Evolutionary conservation across 2,888 invertebrate species (phyloP).

Genomic region (Tetrapedia diversipes): DNA sequence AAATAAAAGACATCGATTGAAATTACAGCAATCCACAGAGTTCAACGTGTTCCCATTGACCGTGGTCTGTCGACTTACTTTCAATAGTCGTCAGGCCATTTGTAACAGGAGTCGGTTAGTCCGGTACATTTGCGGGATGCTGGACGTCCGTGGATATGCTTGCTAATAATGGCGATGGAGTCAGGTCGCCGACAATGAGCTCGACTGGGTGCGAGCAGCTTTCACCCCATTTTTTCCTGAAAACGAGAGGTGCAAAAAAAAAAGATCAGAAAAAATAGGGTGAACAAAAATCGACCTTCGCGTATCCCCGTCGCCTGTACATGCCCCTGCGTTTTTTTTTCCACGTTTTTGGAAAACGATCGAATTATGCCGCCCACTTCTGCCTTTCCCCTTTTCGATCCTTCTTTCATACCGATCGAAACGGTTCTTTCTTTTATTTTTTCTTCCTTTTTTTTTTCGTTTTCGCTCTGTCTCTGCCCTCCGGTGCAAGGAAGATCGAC

Average conservation of each 20-base stretch:
- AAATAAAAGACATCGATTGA: too few species aligned
- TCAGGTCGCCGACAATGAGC: conserved; percentile 72
- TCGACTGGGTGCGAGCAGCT: conserved; percentile 59
- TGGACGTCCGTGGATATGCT: conserved; percentile 54
- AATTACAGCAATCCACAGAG: background rate
- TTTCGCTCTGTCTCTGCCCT: conserved; percentile 2
- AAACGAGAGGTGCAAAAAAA: conserved; percentile 45
- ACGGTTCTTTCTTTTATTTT: conserved; percentile 19
- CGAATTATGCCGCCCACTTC: conserved; percentile 81
- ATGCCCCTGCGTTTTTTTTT: conserved; percentile 64
- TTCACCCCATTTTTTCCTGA: conserved; percentile 73
- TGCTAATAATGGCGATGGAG: conserved; percentile 72
- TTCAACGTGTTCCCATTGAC: conserved; percentile 14
- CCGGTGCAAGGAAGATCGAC: conserved; percentile 70
- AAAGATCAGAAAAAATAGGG: conserved; percentile 33
- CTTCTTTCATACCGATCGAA: conserved; percentile 33
- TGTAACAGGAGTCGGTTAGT: conserved; percentile 54
- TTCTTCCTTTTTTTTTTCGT: background rate
- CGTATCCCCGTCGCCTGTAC: conserved; percentile 26
- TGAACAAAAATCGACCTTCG: conserved; percentile 54
- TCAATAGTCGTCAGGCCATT: conserved; percentile 41
- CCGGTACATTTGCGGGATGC: conserved; percentile 60
- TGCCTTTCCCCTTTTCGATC: conserved; percentile 36
- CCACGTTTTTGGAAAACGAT: conserved; percentile 76
- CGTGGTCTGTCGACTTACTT: conserved; percentile 24